A percentile compares a stretch with the other conserved stretches of the same genome.
These are phyloP conservation scores for Magallana nippona DNA, from an alignment of 2,888 invertebrate species.

Conservation along the genomic window DNA sequence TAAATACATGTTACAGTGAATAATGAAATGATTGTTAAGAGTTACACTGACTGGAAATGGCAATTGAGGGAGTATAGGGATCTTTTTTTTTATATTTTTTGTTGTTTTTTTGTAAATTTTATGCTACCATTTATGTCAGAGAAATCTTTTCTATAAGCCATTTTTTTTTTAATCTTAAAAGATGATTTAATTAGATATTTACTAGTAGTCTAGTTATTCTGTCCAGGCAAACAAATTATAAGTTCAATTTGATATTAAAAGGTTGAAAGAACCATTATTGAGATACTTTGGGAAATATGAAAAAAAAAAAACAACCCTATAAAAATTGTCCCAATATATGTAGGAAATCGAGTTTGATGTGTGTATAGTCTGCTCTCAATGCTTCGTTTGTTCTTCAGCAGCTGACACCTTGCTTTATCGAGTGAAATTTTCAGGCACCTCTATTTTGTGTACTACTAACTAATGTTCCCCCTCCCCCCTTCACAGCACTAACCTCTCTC, in stretches of 20 bases:
- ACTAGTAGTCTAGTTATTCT: too few species aligned
- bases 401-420: conserved; percentile 32
- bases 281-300: too few species aligned
- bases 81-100: not conserved
- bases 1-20: too few species aligned
- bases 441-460: conserved; percentile 41
- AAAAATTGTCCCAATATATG: too few species aligned
- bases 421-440: conserved; percentile 35
- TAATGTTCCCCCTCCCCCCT: not conserved
- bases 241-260: too few species aligned
- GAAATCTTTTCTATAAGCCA: not conserved
- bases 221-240: too few species aligned
- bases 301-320: too few species aligned
- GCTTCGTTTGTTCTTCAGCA: conserved; percentile 8
- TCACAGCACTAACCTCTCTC: conserved; percentile 36
- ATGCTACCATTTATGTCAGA: not conserved
- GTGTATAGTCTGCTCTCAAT: not conserved
- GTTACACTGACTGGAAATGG: not conserved
- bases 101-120: too few species aligned
- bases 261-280: too few species aligned
- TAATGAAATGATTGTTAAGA: not conserved
- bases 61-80: conserved; percentile 13
- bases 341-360: not conserved
- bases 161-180: too few species aligned
- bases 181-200: too few species aligned